Conservation (phyloP, 1,140 invertebrate species). For the Thaumatotibia leucotreta region DNA sequence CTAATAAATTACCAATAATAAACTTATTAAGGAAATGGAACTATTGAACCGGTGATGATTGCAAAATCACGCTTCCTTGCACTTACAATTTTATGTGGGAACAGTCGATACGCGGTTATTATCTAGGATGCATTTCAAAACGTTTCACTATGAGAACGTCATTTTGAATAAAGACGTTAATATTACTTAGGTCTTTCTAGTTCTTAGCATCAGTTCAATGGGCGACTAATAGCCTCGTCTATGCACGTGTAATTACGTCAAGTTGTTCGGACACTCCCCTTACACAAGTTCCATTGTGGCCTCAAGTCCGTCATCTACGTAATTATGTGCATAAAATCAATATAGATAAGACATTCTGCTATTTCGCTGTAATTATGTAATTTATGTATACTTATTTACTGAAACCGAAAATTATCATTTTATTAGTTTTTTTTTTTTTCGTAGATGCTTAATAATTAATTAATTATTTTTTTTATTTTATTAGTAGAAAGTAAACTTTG, state of each 20-base stretch:
- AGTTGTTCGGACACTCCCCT: constrained; percentile 6
- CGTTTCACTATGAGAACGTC: not conserved
- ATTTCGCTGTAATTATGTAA: too few species aligned
- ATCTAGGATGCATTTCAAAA: constrained; percentile 1
- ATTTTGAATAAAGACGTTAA: not conserved
- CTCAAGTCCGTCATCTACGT: not conserved
- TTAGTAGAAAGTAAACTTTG: too few species aligned
- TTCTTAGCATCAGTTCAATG: not conserved
- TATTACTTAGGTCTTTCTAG: not conserved
- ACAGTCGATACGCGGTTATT: not conserved
- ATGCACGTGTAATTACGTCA: constrained; percentile 19
- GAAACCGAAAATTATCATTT: too few species aligned
- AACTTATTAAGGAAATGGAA: too few species aligned
- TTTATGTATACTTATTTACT: too few species aligned
- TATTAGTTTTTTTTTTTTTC: too few species aligned
- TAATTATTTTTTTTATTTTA: too few species aligned
- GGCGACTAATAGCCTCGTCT: constrained; percentile 14
- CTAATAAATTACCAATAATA: too few species aligned
- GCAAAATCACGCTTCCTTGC: constrained; percentile 1
- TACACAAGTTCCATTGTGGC: not conserved
- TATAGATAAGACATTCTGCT: too few species aligned
- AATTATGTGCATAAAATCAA: not conserved
- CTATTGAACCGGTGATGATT: not conserved
- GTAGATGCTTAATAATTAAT: too few species aligned
- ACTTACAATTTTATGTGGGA: constrained; percentile 1